Base-by-base conservation (phyloP, 1,140 invertebrate species). In the Apis laboriosa region DNA sequence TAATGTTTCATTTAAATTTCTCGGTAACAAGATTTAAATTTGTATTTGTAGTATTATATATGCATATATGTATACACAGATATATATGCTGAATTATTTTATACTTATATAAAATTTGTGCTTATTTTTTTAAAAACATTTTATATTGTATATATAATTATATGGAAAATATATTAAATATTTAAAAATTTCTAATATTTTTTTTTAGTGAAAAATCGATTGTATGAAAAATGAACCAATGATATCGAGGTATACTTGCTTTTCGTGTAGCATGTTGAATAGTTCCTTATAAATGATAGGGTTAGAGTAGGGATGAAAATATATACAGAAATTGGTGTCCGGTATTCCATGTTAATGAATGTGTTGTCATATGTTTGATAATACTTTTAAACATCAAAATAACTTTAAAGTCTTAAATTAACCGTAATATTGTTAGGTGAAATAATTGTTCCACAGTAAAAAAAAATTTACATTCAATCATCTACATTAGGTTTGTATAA, bases 241-340 rank as follows among this genome's bases (percentile, higher is more conserved):
- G 21, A 43, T 53, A 77, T 49, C 24, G n/a, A 60, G 64, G 75
- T 77, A 77, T 60, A 55, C 21, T n/a, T 70, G 19, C 15, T 82
- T 67, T 67, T 66, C 49, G 21, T 68, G 11, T 66, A 51, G 34
- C 43, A 43, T 66, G 67, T 72, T 71, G 67, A 63, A 34, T 51
- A 68, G n/a, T 60, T 24, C 55, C 51, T 55, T 77, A 61, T 34
- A 61, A 61, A 77, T 34, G 21, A n/a, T 51, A 9, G n/a, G 74
- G 64, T 82, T 82, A 77, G 74, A 68, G 28, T 77, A 77, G 49
- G 56, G 15, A 82, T 77, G 80, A 77, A 82, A 77, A 68, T 77
- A 67, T 77, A 67, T 19, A 74, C 55, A 34, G n/a, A 74, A 66
- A 75, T 56, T 73, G 28, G 34, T 60, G 34, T 68, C 19, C n/a